Conservation (phyloP, 2,888 invertebrate genomes). For the Pseudococcus longispinus region DNA sequence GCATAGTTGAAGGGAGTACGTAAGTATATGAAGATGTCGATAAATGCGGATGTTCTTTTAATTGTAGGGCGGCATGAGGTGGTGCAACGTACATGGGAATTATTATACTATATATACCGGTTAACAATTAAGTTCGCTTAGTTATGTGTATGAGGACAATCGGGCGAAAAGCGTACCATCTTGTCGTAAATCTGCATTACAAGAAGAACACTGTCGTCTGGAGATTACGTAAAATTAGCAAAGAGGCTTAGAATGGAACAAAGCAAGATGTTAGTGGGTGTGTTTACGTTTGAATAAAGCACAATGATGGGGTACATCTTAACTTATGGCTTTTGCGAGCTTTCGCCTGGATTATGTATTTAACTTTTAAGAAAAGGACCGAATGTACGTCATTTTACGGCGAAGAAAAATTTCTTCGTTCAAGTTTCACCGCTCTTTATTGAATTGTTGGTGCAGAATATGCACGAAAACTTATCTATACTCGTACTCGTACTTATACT, state of each 20-base stretch:
- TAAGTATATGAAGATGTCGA: neutral
- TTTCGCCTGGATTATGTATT: constrained; percentile 36
- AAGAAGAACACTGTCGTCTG: constrained; percentile 41
- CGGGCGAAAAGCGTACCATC: constrained; percentile 21
- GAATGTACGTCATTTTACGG: constrained; percentile 25
- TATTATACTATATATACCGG: constrained; percentile 11
- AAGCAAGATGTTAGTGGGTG: constrained; percentile 36
- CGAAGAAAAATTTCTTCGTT: constrained; percentile 31
- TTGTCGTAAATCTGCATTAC: constrained; percentile 46
- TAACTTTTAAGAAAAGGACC: constrained; percentile 41
- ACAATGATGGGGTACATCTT: constrained; percentile 41
- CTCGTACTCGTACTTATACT: neutral
- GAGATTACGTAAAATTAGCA: constrained; percentile 38
- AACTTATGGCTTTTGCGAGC: constrained; percentile 33
- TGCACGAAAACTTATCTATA: constrained; percentile 18
- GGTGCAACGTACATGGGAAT: neutral
- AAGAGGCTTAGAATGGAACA: constrained; percentile 43
- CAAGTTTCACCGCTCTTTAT: neutral
- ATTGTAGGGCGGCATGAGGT: neutral
- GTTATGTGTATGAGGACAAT: neutral
- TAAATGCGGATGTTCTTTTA: constrained; percentile 29
- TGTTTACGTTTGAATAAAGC: constrained; percentile 43
- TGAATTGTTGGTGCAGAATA: constrained; percentile 33
- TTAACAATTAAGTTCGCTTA: constrained; percentile 13
- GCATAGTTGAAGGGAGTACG: no score